Evolutionary conservation across 2,888 invertebrate genomes (phyloP).

Genomic region (Brenthis hecate): DNA sequence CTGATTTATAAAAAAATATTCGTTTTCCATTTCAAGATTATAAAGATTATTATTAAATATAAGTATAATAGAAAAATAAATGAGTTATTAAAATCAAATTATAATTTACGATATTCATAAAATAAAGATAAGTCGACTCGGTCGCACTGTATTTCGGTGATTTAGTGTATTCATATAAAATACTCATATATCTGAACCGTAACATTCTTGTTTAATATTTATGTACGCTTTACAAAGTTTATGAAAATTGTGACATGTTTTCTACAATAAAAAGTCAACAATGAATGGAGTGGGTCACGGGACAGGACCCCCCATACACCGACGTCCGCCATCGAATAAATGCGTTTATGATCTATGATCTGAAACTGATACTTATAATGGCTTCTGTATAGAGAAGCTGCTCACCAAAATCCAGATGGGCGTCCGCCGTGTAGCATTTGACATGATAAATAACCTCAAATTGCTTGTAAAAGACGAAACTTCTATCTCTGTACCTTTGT

Average conservation of each 20-base stretch:
- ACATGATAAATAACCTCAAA: constrained; percentile 79
- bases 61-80: constrained; percentile 59
- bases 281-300: constrained; percentile 63
- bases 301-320: constrained; percentile 74
- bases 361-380: constrained; percentile 82
- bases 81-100: constrained; percentile 78
- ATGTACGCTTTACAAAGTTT: constrained; percentile 59
- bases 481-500: constrained; percentile 70
- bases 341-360: constrained; percentile 81
- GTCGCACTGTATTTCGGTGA: constrained; percentile 56
- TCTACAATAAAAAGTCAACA: constrained; percentile 74
- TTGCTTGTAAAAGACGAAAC: constrained; percentile 77
- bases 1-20: too few species aligned
- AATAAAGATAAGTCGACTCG: constrained; percentile 70
- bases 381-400: constrained; percentile 80
- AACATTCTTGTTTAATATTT: constrained; percentile 69
- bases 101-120: constrained; percentile 77
- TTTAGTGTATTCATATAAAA: constrained; percentile 70
- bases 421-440: constrained; percentile 51
- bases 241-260: constrained; percentile 72
- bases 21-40: constrained; percentile 34
- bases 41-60: constrained; percentile 53
- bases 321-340: constrained; percentile 66
- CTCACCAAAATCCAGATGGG: constrained; percentile 64
- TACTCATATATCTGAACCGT: constrained; percentile 60